A percentile compares a stretch with the other conserved stretches of the same genome.
Conservation (phyloP, 2,113 vertebrate genomes). For the Heterotilapia buettikoferi region DNA sequence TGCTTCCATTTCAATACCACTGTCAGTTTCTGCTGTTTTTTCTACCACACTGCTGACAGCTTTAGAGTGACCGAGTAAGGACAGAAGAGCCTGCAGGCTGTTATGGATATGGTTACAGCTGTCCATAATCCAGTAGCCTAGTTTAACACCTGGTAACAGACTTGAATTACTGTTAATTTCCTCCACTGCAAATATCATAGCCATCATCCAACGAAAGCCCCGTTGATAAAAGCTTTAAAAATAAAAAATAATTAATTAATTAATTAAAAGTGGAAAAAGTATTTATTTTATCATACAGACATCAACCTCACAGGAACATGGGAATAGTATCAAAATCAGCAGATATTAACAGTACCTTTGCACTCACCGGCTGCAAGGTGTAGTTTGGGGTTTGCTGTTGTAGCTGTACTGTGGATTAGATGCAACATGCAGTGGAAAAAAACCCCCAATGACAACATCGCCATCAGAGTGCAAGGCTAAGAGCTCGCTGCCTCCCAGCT, state of each 20-base stretch:
- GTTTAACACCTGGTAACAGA: constrained; percentile 59
- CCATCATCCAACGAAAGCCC: constrained; percentile 60
- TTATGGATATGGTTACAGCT: constrained; percentile 68
- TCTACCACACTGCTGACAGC: background rate
- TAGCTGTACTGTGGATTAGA: constrained; percentile 39
- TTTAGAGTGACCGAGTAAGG: constrained; percentile 40
- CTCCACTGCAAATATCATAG: constrained; percentile 68
- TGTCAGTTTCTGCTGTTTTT: background rate
- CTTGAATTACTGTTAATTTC: constrained; percentile 66
- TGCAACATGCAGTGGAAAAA: constrained; percentile 67
- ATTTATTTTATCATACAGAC: background rate
- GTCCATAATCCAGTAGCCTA: constrained; percentile 68
- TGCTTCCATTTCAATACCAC: background rate
- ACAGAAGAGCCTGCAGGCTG: constrained; percentile 54
- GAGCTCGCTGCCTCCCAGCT: constrained; percentile 20
- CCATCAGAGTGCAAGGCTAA: constrained; percentile 48
- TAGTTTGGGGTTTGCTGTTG: constrained; percentile 30
- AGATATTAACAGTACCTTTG: background rate
- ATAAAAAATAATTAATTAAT: background rate
- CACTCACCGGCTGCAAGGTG: constrained; percentile 65
- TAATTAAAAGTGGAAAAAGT: background rate
- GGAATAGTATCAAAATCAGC: background rate
- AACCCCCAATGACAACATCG: constrained; percentile 66
- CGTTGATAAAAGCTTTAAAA: constrained; percentile 61
- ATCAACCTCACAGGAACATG: background rate